Conservation (phyloP, 2,797 vertebrate genomes). For the Manis pentadactyla region DNA sequence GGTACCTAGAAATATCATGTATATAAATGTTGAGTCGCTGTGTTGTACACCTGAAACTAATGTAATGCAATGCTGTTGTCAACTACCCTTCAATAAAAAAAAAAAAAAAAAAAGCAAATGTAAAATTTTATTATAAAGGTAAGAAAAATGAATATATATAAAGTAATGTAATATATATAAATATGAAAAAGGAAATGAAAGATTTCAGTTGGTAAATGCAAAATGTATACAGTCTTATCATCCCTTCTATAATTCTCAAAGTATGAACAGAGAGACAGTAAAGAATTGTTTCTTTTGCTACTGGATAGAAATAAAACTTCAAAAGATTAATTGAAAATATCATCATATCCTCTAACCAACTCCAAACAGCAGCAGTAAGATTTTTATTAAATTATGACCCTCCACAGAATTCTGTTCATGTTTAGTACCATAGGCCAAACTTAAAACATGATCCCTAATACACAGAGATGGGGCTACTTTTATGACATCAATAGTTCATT, state of each 20-base stretch:
- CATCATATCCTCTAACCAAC: background rate
- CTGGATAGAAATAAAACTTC: background rate
- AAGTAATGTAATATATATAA: no score
- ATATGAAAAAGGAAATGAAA: background rate
- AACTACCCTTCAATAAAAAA: no score
- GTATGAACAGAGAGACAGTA: background rate
- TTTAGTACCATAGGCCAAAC: background rate
- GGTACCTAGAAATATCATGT: no score
- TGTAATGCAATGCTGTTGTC: no score
- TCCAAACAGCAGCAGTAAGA: background rate
- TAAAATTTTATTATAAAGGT: background rate
- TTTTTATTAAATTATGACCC: background rate
- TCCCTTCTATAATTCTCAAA: background rate
- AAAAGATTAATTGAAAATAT: background rate
- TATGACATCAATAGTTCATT: background rate
- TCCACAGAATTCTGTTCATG: background rate
- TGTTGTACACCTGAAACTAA: no score
- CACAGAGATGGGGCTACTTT: background rate
- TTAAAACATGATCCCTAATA: background rate
- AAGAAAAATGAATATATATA: background rate
- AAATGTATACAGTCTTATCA: background rate
- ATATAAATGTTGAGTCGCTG: no score
- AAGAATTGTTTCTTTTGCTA: background rate
- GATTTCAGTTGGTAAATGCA: background rate
- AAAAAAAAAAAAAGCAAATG: no score